These are phyloP conservation scores for Diaperis boleti DNA, from an alignment of 2,888 invertebrate species.

Conservation along the genomic window DNA sequence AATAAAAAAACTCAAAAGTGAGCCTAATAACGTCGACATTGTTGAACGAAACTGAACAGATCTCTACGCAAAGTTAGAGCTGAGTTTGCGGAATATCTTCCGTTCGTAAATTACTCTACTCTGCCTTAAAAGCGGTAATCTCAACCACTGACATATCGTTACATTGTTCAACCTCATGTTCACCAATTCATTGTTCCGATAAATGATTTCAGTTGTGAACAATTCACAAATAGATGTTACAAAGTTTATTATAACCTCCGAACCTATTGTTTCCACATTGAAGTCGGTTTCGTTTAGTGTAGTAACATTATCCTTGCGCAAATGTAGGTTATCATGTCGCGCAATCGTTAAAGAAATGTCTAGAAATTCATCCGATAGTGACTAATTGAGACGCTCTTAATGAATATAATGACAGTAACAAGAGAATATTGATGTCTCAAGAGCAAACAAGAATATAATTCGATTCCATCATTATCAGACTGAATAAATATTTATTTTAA, in stretches of 20 bases:
- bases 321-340: background rate
- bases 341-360: background rate
- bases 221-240: background rate
- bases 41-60: no score
- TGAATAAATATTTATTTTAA: no score
- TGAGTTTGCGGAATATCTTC: no score
- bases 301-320: background rate
- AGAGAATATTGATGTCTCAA: background rate
- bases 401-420: background rate
- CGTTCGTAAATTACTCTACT: no score
- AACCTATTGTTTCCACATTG: background rate
- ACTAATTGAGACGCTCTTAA: background rate
- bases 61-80: no score
- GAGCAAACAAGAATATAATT: background rate
- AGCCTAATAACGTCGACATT: no score
- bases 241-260: background rate
- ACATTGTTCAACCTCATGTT: constrained; percentile 14
- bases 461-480: background rate
- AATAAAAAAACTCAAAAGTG: no score
- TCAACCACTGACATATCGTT: constrained; percentile 19
- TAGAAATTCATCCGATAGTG: background rate
- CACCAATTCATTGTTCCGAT: constrained; percentile 1
- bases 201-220: background rate
- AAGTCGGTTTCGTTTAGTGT: background rate
- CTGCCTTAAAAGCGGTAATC: constrained; percentile 3